phyloP scores from a whole-genome alignment of 2,888 invertebrate genomes.

The Ochropleura plecta region DNA sequence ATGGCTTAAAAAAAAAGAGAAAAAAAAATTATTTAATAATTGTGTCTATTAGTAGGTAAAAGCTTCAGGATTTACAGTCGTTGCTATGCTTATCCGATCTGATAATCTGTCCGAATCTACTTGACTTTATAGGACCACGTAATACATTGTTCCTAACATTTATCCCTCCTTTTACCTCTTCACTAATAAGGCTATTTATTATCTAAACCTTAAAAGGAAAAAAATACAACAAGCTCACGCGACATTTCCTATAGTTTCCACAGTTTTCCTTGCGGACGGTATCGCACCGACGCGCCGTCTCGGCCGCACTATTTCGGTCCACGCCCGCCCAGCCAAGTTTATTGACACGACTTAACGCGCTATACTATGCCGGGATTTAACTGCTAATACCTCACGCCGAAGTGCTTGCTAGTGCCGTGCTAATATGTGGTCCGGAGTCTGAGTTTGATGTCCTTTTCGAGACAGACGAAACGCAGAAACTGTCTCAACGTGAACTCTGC shows the following conservation, averaged over 20 bases:
- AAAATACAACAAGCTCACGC: neutral
- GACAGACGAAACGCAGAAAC: slow-evolving; percentile 48
- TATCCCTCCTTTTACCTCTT: neutral
- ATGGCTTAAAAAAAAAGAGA: too few species aligned
- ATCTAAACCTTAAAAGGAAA: slow-evolving; percentile 31
- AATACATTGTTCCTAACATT: too few species aligned
- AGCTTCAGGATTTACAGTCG: too few species aligned
- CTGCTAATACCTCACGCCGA: slow-evolving; percentile 71
- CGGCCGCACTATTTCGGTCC: slow-evolving; percentile 85
- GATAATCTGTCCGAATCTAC: too few species aligned
- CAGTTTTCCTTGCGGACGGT: slow-evolving; percentile 75
- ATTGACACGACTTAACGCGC: slow-evolving; percentile 84
- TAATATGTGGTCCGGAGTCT: slow-evolving; percentile 54
- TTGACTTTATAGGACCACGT: neutral
- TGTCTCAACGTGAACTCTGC: slow-evolving; percentile 8
- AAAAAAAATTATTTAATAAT: too few species aligned
- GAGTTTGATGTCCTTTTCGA: slow-evolving; percentile 52
- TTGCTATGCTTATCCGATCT: neutral
- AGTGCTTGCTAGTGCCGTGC: slow-evolving; percentile 63
- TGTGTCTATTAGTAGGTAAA: neutral
- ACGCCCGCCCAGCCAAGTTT: slow-evolving; percentile 89
- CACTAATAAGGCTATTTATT: neutral
- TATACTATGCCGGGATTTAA: slow-evolving; percentile 78
- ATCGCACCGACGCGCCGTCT: slow-evolving; percentile 81
- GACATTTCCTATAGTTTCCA: slow-evolving; percentile 58